Evolutionary conservation across 2,888 invertebrate genomes (phyloP).

Genomic region (Mechanitis messenoides): DNA sequence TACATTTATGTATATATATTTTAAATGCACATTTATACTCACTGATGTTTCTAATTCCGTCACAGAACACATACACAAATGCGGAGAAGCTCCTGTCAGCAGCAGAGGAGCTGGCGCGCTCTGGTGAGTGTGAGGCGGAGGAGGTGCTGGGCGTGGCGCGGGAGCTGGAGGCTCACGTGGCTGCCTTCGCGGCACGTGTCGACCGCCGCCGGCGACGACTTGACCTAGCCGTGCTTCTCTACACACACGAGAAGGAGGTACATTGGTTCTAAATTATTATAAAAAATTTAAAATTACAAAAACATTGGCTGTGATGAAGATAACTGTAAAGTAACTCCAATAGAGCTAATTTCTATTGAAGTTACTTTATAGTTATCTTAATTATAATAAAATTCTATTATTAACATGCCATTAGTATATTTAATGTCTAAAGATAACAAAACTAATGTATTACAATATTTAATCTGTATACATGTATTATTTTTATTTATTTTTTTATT

Average conservation of each 20-base stretch:
- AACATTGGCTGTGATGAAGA: too few relatives aligned
- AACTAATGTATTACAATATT: too few relatives aligned
- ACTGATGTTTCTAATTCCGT: conserved; percentile 1
- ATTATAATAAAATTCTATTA: too few relatives aligned
- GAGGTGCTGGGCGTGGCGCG: conserved; percentile 96
- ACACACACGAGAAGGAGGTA: conserved; percentile 96
- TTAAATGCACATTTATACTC: not conserved
- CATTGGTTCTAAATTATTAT: conserved; percentile 15
- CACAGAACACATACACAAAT: conserved; percentile 97
- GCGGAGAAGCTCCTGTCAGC: conserved; percentile 97
- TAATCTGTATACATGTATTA: too few relatives aligned
- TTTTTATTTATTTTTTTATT: too few relatives aligned
- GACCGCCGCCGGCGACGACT: conserved; percentile 92
- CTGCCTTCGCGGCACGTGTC: conserved; percentile 94
- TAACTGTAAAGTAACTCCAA: too few relatives aligned
- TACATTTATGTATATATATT: not conserved
- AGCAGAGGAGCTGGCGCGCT: conserved; percentile 95
- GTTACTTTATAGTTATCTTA: too few relatives aligned
- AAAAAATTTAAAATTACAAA: too few relatives aligned
- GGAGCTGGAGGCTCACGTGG: conserved; percentile 94
- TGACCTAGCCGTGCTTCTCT: conserved; percentile 95
- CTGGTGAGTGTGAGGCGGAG: conserved; percentile 97
- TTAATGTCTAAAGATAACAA: too few relatives aligned
- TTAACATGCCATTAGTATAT: too few relatives aligned
- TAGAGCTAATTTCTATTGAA: too few relatives aligned